A percentile compares a stretch with the other conserved stretches of the same genome.
These are phyloP conservation scores for Tenthredo scrophulariae DNA, from an alignment of 2,888 invertebrate genomes.

Conservation along the genomic window DNA sequence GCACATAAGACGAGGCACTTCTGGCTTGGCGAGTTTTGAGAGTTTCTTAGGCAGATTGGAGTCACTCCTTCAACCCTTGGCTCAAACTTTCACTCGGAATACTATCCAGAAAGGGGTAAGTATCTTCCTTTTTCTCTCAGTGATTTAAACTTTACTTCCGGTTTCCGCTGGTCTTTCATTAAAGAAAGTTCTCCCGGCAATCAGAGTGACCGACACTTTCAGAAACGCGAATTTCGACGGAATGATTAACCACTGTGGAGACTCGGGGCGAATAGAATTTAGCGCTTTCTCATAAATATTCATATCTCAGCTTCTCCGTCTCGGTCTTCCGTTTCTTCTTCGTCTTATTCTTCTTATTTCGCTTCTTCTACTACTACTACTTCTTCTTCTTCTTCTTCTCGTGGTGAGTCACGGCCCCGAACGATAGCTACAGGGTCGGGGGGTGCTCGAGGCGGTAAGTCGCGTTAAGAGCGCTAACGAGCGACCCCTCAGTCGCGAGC, in stretches of 20 bases:
- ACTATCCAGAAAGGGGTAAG: neutral
- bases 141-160: conserved; percentile 12
- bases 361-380: conserved; percentile 9
- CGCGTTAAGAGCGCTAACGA: conserved; percentile 78
- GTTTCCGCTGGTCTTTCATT: conserved; percentile 15
- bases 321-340: conserved; percentile 22
- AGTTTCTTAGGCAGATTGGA: neutral
- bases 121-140: neutral
- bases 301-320: conserved; percentile 65
- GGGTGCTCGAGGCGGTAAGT: conserved; percentile 76
- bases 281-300: conserved; percentile 78
- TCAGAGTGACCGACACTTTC: conserved; percentile 26
- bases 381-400: conserved; percentile 30
- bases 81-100: neutral
- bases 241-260: conserved; percentile 41
- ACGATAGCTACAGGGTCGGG: conserved; percentile 56
- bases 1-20: neutral
- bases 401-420: conserved; percentile 48
- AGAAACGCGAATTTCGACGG: conserved; percentile 33
- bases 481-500: conserved; percentile 70
- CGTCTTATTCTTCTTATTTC: conserved; percentile 24
- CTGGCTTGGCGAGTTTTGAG: neutral
- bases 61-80: neutral
- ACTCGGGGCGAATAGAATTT: conserved; percentile 64
- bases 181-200: neutral